Conservation (phyloP, 2,888 invertebrate species). For the Synergus japonicus region DNA sequence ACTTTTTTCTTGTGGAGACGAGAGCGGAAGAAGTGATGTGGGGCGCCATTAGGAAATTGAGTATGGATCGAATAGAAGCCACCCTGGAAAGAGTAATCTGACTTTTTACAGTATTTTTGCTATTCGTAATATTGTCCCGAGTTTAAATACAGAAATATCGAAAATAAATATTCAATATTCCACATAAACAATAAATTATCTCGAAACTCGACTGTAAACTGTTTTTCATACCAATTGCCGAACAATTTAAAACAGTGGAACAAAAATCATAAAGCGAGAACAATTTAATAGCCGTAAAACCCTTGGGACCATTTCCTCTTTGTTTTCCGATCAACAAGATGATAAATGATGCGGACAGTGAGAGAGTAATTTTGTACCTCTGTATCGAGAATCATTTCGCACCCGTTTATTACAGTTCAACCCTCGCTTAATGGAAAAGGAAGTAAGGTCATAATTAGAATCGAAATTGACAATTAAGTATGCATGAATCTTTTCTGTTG, state of each 20-base stretch:
- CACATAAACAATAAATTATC: not conserved
- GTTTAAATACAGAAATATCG: not conserved
- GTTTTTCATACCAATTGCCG: not conserved
- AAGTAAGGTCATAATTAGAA: slow-evolving; percentile 58
- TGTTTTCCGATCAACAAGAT: slow-evolving; percentile 21
- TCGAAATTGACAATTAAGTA: slow-evolving; percentile 62
- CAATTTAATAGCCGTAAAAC: slow-evolving; percentile 7
- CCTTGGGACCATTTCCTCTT: slow-evolving; percentile 15
- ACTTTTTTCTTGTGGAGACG: slow-evolving; percentile 18
- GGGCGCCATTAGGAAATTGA: slow-evolving; percentile 23
- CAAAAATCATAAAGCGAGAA: not conserved
- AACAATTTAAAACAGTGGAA: not conserved
- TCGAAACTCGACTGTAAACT: not conserved
- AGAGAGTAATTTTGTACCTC: slow-evolving; percentile 10
- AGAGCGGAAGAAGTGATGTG: slow-evolving; percentile 18
- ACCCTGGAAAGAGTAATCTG: not conserved
- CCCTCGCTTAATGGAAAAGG: slow-evolving; percentile 49
- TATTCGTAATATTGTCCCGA: not conserved
- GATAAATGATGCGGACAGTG: slow-evolving; percentile 13
- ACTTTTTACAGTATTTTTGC: not conserved
- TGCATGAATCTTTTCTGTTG: not conserved
- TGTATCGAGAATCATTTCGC: slow-evolving; percentile 17
- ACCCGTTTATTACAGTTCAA: slow-evolving; percentile 7
- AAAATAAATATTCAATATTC: not conserved
- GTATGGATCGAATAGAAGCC: slow-evolving; percentile 16